Evolutionary conservation across 2,888 invertebrate genomes (phyloP).

Genomic region (Platycheirus albimanus): DNA sequence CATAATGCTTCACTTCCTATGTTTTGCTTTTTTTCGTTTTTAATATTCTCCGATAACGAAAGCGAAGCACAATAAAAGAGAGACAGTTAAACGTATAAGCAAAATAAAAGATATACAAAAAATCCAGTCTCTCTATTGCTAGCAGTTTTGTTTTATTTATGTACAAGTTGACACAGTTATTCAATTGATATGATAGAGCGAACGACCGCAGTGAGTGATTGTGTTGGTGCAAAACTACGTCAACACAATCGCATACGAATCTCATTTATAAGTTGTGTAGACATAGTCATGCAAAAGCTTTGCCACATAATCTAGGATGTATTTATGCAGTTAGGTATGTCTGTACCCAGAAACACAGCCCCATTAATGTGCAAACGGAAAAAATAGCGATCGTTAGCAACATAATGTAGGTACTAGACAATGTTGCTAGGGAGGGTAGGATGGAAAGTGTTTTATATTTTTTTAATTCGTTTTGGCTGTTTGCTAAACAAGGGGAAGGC

Average conservation of each 20-base stretch:
- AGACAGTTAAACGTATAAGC: conserved; percentile 62
- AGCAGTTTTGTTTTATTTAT: conserved; percentile 44
- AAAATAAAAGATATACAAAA: conserved; percentile 58
- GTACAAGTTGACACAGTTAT: conserved; percentile 74
- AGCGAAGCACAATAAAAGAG: conserved; percentile 72
- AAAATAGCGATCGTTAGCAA: conserved; percentile 64
- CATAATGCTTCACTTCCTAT: conserved; percentile 74
- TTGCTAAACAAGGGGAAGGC: too few species aligned
- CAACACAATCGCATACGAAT: conserved; percentile 25
- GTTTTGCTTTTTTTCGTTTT: conserved; percentile 51
- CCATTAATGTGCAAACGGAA: conserved; percentile 61
- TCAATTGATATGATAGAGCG: conserved; percentile 73
- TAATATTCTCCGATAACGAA: conserved; percentile 63
- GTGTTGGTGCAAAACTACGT: conserved; percentile 51
- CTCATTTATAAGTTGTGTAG: background rate
- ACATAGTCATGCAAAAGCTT: conserved; percentile 42
- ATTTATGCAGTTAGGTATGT: conserved; percentile 32
- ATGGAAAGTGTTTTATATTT: conserved; percentile 24
- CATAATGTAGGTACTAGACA: conserved; percentile 19
- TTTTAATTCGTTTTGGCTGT: background rate
- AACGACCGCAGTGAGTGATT: conserved; percentile 62
- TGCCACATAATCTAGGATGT: conserved; percentile 36
- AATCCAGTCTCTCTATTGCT: conserved; percentile 43
- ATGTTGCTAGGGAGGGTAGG: conserved; percentile 48
- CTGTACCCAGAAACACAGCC: background rate